Percentiles rank a stretch among this genome's conserved stretches.
phyloP scores from a whole-genome alignment of 2,797 vertebrate species.

The Gadopsis marmoratus region DNA sequence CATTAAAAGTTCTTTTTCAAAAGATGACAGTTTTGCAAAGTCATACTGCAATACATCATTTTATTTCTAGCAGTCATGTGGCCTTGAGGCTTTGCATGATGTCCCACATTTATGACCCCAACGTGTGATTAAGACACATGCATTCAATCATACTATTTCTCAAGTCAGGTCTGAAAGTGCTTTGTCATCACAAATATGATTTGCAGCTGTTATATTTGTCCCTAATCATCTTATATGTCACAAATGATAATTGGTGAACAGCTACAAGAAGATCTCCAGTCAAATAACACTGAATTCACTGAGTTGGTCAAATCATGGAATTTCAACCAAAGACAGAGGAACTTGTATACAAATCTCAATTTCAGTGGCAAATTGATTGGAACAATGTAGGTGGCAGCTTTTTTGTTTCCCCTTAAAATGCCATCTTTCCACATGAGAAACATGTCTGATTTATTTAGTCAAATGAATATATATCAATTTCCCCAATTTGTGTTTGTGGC shows the following conservation, averaged over 20 bases:
- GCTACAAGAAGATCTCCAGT: too few species aligned
- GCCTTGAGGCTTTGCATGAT: conserved; percentile 7
- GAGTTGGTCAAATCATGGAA: too few species aligned
- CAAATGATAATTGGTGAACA: neutral
- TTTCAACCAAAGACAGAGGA: too few species aligned
- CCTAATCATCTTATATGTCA: neutral
- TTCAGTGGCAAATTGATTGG: neutral
- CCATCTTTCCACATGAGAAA: neutral
- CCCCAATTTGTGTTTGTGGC: neutral
- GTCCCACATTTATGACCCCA: conserved; percentile 14
- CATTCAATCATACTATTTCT: conserved; percentile 47
- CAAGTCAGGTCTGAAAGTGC: conserved; percentile 8
- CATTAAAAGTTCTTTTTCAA: conserved; percentile 21
- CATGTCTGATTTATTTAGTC: neutral
- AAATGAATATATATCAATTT: neutral
- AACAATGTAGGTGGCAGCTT: neutral
- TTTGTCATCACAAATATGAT: neutral
- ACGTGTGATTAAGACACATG: conserved; percentile 26
- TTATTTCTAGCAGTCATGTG: conserved; percentile 44
- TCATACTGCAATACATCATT: conserved; percentile 20
- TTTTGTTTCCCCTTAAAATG: neutral
- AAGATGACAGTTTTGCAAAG: conserved; percentile 11
- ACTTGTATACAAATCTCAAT: too few species aligned
- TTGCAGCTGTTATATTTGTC: neutral
- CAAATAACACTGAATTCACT: neutral